Base-by-base conservation (phyloP, 1,140 invertebrate species). In the Lepidurus packardi region DNA sequence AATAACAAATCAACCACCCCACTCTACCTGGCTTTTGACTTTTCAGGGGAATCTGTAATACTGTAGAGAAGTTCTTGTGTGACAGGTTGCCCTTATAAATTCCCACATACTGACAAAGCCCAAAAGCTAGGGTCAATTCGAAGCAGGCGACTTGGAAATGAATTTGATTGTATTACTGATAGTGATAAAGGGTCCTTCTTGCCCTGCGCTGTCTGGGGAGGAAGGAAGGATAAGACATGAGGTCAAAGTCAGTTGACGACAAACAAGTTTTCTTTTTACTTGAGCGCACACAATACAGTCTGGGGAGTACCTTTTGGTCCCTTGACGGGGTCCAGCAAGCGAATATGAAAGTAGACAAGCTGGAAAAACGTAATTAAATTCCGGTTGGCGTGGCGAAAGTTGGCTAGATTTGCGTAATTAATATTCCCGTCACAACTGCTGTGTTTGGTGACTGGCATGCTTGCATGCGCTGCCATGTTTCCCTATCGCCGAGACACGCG, bases 1-100 rank as follows among this genome's bases (percentile, higher is more conserved):
- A 65, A 9, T 13, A 65, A 65, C 53, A 65, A 65, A 65, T 65
- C 53, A 65, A 65, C 53, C 53, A 13, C 21, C 21, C 21, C 53
- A 65, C 21, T 65, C 16, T 65, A 65, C 53, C 53, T 65, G 53
- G 21, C 21, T 65, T 65, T 13, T 13, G 45, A 21, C 6, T 65
- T 65, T 65, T 13, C 6, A 16, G 16, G 16, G 21, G 53, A 65
- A 7, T 13, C 21, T 65, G n/a, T 65, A 65, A 13, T 47, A 11
- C 16, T n/a, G 7, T 65, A 65, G 53, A n/a, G 53, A 65, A 21
- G 6, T 21, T 65, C 6, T 11, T 21, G 16, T n/a, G 53, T 65
- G 53, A 65, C 53, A 13, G 53, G 53, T 65, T 65, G 53, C 53
- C 53, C 53, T 65, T 65, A 65, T 65, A 65, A 65, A 65, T 65